phyloP scores from a whole-genome alignment of 2,113 vertebrate genomes.

The Suricata suricatta region DNA sequence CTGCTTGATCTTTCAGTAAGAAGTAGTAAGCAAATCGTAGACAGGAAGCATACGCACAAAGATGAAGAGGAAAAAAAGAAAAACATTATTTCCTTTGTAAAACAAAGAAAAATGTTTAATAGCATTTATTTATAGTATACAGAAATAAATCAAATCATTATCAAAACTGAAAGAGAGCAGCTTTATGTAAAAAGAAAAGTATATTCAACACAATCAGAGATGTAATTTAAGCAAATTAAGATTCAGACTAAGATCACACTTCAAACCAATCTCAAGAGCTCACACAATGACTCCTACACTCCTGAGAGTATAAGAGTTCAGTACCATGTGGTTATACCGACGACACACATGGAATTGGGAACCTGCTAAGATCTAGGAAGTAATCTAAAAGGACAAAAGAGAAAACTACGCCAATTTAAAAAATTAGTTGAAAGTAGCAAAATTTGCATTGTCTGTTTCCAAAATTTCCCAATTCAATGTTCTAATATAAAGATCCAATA shows the following conservation, averaged over 20 bases:
- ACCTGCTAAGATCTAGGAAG: conserved; percentile 74
- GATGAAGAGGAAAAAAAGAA: conserved; percentile 80
- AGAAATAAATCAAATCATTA: conserved; percentile 70
- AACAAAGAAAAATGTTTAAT: conserved; percentile 78
- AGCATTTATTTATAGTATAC: conserved; percentile 65
- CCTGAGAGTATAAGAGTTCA: neutral
- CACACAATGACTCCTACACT: conserved; percentile 43
- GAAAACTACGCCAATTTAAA: conserved; percentile 58
- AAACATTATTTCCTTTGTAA: conserved; percentile 84
- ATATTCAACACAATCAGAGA: conserved; percentile 48
- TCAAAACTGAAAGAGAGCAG: conserved; percentile 52
- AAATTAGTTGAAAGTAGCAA: conserved; percentile 8
- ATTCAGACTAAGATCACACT: conserved; percentile 44
- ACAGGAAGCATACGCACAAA: conserved; percentile 87
- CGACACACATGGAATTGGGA: conserved; percentile 40
- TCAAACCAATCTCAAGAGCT: conserved; percentile 53
- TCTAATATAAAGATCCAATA: conserved; percentile 54
- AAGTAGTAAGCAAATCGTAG: conserved; percentile 89
- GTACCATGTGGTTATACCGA: conserved; percentile 16
- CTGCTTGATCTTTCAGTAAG: conserved; percentile 94
- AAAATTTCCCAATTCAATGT: conserved; percentile 75
- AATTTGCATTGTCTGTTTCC: conserved; percentile 49
- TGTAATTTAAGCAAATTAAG: conserved; percentile 53
- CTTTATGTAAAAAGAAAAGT: conserved; percentile 54
- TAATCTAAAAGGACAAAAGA: conserved; percentile 14